Percentiles rank a stretch among this genome's conserved stretches.
phyloP scores from a whole-genome alignment of 2,888 invertebrate species.

The Diaprepes abbreviatus region DNA sequence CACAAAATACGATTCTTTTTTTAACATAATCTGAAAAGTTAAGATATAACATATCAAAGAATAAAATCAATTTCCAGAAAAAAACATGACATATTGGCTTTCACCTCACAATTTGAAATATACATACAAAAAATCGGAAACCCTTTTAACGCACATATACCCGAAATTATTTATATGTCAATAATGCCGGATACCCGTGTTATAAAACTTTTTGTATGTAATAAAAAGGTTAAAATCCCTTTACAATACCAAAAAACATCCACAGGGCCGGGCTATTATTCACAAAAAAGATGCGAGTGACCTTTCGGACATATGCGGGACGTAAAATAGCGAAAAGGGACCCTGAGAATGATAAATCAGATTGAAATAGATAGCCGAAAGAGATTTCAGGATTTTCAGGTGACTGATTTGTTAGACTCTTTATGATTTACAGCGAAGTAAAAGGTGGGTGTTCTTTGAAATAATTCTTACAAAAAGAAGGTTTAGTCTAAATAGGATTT shows the following conservation, averaged over 20 bases:
- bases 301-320: conserved; percentile 12
- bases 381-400: conserved; percentile 11
- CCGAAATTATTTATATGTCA: conserved; percentile 7
- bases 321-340: conserved; percentile 6
- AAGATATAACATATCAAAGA: too few relatives aligned
- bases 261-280: conserved; percentile 4
- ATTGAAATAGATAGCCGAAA: conserved; percentile 10
- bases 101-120: too few relatives aligned
- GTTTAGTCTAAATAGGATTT: too few relatives aligned
- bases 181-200: conserved; percentile 2
- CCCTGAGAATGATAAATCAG: conserved; percentile 11
- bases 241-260: conserved; percentile 18
- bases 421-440: neutral
- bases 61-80: too few relatives aligned
- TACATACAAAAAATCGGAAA: too few relatives aligned
- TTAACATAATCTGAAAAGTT: too few relatives aligned
- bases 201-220: conserved; percentile 10
- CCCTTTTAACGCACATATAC: too few relatives aligned
- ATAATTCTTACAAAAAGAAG: too few relatives aligned
- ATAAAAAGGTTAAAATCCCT: conserved; percentile 19
- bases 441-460: neutral
- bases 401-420: conserved; percentile 5
- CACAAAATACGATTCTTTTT: too few relatives aligned
- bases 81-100: too few relatives aligned
- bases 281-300: conserved; percentile 10